Percentiles rank a stretch among this genome's conserved stretches.
phyloP scores from a whole-genome alignment of 1,140 invertebrate genomes.

The Hypothenemus hampei region DNA sequence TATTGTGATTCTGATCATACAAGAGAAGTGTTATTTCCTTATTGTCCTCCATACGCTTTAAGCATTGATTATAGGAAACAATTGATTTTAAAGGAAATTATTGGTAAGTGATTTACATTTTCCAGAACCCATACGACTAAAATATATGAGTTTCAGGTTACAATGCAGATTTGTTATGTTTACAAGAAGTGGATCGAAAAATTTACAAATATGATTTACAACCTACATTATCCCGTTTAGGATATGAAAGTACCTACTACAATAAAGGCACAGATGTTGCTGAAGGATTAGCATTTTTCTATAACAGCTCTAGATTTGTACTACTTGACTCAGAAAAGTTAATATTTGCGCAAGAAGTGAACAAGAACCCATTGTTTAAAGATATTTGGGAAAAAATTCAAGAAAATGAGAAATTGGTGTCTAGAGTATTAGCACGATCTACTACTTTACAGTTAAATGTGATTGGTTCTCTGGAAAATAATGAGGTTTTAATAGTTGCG shows the following conservation, averaged over 20 bases:
- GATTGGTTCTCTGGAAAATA: constrained; percentile 58
- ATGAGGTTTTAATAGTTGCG: constrained; percentile 65
- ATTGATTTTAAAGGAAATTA: constrained; percentile 76
- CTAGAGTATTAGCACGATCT: constrained; percentile 58
- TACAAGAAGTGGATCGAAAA: constrained; percentile 89
- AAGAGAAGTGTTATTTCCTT: constrained; percentile 66
- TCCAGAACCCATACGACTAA: neutral
- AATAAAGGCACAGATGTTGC: constrained; percentile 67
- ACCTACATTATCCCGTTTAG: constrained; percentile 53
- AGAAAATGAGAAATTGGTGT: constrained; percentile 55
- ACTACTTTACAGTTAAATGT: constrained; percentile 59
- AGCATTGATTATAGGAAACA: constrained; percentile 83
- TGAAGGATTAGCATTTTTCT: constrained; percentile 82
- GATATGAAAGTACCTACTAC: constrained; percentile 58
- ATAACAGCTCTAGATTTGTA: constrained; percentile 57
- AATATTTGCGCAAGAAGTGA: constrained; percentile 51
- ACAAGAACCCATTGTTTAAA: constrained; percentile 52
- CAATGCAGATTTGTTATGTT: constrained; percentile 82
- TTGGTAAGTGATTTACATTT: constrained; percentile 51
- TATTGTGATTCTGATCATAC: constrained; percentile 82
- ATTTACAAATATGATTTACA: constrained; percentile 69
- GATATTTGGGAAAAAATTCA: constrained; percentile 60
- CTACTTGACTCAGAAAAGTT: constrained; percentile 40
- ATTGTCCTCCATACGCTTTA: constrained; percentile 78
- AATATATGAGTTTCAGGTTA: constrained; percentile 56